Evolutionary conservation across 2,113 vertebrate species (phyloP).

Genomic region (Falcunculus frontatus): DNA sequence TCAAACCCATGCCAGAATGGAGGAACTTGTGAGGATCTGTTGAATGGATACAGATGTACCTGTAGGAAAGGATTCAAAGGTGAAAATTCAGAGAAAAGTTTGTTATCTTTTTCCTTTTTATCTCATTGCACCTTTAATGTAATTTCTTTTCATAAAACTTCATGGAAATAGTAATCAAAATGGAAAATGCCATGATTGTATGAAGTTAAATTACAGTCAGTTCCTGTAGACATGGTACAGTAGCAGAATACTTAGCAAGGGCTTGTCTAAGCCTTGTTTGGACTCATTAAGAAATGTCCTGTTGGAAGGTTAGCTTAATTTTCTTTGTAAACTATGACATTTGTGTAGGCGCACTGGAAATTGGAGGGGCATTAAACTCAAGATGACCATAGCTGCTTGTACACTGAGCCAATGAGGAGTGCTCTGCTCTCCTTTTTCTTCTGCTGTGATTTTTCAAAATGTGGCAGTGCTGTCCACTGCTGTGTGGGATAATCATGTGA

Average conservation of each 20-base stretch:
- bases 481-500: neutral
- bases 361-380: neutral
- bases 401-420: neutral
- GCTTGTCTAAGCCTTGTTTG: neutral
- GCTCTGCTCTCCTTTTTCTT: neutral
- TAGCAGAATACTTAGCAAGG: neutral
- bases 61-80: constrained; percentile 88
- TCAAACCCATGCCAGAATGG: constrained; percentile 84
- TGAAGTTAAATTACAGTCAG: neutral
- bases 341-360: neutral
- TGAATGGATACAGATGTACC: constrained; percentile 84
- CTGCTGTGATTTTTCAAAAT: neutral
- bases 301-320: neutral
- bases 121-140: neutral
- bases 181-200: neutral
- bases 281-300: neutral
- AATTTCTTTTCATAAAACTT: neutral
- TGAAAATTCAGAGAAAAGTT: constrained; percentile 20
- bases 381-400: neutral
- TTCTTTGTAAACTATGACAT: neutral
- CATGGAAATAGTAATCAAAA: neutral
- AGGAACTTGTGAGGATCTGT: constrained; percentile 80
- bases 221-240: neutral
- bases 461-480: neutral
- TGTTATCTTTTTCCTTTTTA: neutral